Conservation (phyloP, 2,113 vertebrate genomes). For the Montifringilla adamsi region DNA sequence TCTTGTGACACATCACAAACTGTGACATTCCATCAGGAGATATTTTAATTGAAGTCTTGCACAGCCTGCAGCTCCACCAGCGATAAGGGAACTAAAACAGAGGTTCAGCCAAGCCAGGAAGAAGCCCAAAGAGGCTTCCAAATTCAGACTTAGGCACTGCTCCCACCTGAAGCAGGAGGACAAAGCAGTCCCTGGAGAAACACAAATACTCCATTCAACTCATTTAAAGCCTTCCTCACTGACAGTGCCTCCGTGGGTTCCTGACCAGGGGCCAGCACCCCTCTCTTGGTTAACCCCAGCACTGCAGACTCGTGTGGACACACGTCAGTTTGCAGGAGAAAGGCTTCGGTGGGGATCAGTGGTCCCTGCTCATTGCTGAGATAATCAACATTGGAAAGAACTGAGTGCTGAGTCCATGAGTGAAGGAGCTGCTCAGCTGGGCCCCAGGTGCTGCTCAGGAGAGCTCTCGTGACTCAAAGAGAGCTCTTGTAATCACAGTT, state of each 20-base stretch:
- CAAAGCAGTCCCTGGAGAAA: neutral
- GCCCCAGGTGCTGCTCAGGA: neutral
- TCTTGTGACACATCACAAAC: neutral
- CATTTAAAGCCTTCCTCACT: neutral
- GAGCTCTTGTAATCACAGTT: neutral
- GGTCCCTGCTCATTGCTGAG: neutral
- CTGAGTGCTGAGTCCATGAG: rapidly evolving
- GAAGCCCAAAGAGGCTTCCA: neutral
- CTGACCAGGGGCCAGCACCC: neutral
- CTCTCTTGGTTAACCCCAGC: neutral
- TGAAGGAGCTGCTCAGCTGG: neutral
- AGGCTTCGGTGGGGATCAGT: neutral
- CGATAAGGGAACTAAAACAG: neutral
- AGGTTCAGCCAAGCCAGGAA: neutral
- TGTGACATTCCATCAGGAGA: rapidly evolving
- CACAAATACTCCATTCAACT: neutral
- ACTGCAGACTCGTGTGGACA: rapidly evolving
- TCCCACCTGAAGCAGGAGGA: neutral
- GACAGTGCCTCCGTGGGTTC: rapidly evolving
- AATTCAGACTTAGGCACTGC: neutral
- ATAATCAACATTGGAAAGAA: neutral
- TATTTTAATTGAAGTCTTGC: neutral
- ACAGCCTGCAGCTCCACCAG: neutral
- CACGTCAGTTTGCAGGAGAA: neutral
- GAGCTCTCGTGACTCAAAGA: neutral